Percentiles rank a stretch among this genome's conserved stretches.
Conservation (phyloP, 1,140 invertebrate genomes). For the Lasioglossum albipes region DNA sequence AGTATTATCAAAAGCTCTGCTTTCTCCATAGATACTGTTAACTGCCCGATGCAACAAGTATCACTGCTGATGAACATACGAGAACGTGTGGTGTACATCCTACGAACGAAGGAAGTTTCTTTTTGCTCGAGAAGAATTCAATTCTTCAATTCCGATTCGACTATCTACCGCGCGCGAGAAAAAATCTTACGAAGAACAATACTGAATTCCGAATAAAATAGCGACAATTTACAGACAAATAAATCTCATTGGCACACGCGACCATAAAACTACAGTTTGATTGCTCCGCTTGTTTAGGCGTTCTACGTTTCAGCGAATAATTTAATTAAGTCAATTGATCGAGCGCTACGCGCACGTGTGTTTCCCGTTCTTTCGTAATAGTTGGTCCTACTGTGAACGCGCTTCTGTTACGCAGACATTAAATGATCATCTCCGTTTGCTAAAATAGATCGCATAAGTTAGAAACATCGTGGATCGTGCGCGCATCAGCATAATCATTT, state of each 20-base stretch:
- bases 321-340: constrained; percentile 41
- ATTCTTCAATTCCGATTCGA: constrained; percentile 6
- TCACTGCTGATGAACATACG: constrained; percentile 17
- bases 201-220: constrained; percentile 50
- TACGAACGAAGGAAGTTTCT: constrained; percentile 10
- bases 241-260: constrained; percentile 49
- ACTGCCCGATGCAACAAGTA: constrained; percentile 19
- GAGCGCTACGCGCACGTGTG: constrained; percentile 15
- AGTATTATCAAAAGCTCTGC: constrained; percentile 10
- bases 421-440: neutral
- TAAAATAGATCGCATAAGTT: neutral
- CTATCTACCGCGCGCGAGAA: neutral
- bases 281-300: constrained; percentile 37
- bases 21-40: constrained; percentile 29
- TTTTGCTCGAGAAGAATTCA: neutral
- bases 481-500: constrained; percentile 19
- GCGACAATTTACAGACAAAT: constrained; percentile 28
- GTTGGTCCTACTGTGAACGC: too few species aligned
- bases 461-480: neutral
- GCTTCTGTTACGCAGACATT: neutral
- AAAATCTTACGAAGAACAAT: constrained; percentile 16
- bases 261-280: constrained; percentile 10
- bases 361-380: too few species aligned
- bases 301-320: constrained; percentile 30
- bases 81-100: constrained; percentile 18